These are phyloP conservation scores for Laothoe populi DNA, from an alignment of 2,888 invertebrate species.

Conservation along the genomic window DNA sequence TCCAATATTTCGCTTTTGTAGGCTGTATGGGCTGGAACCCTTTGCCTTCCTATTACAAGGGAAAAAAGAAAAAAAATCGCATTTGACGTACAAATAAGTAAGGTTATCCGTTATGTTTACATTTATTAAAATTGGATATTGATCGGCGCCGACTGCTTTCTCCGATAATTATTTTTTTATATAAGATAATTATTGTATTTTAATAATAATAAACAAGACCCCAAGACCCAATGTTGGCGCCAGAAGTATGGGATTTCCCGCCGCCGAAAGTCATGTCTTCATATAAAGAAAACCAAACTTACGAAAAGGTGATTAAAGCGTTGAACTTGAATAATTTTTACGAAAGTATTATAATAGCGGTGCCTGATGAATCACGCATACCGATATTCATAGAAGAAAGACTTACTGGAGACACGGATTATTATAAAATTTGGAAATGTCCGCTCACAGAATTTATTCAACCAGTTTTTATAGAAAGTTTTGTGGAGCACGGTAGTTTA, in stretches of 20 bases:
- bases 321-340: conserved; percentile 68
- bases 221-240: conserved; percentile 76
- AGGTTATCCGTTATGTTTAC: too few species aligned
- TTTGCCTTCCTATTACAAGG: too few species aligned
- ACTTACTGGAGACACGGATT: conserved; percentile 65
- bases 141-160: too few species aligned
- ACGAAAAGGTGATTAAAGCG: conserved; percentile 47
- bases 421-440: conserved; percentile 62
- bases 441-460: conserved; percentile 63
- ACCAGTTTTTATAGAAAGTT: conserved; percentile 64
- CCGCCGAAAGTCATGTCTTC: conserved; percentile 63
- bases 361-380: conserved; percentile 67
- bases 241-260: conserved; percentile 71
- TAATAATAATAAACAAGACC: too few species aligned
- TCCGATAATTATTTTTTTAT: too few species aligned
- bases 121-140: too few species aligned
- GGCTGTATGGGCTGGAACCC: too few species aligned
- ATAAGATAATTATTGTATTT: too few species aligned
- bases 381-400: conserved; percentile 59
- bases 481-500: conserved; percentile 65
- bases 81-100: too few species aligned
- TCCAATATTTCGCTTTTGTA: too few species aligned
- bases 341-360: conserved; percentile 67
- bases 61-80: too few species aligned
- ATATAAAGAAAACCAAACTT: conserved; percentile 48